Conservation (phyloP, 2,888 invertebrate genomes). For the Mantis religiosa region DNA sequence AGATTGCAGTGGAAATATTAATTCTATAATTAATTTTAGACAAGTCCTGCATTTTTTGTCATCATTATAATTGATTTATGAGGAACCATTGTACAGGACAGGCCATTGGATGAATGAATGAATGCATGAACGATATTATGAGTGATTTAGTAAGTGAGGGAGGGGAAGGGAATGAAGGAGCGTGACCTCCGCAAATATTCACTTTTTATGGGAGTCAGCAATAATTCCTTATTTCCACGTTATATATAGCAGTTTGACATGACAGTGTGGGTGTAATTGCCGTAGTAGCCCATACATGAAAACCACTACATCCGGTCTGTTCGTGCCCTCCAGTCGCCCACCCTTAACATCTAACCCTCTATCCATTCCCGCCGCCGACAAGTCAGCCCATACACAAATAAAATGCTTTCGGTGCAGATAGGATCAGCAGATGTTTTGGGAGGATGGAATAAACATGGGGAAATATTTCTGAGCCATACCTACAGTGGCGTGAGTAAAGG, state of each 20-base stretch:
- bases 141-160: background rate
- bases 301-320: background rate
- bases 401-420: background rate
- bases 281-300: background rate
- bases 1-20: too few species aligned
- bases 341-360: too few species aligned
- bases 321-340: too few species aligned
- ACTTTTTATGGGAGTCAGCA: background rate
- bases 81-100: background rate
- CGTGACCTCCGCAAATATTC: background rate
- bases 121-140: background rate
- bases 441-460: background rate
- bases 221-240: background rate
- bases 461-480: background rate
- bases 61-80: background rate
- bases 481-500: background rate
- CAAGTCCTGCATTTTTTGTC: background rate
- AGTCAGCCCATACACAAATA: background rate
- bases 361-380: background rate
- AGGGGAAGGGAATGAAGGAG: background rate
- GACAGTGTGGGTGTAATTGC: background rate
- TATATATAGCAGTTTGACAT: background rate
- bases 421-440: constrained; percentile 2
- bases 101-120: background rate
- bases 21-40: background rate